Conservation (phyloP, 2,797 vertebrate species). For the Gambelia wislizenii region DNA sequence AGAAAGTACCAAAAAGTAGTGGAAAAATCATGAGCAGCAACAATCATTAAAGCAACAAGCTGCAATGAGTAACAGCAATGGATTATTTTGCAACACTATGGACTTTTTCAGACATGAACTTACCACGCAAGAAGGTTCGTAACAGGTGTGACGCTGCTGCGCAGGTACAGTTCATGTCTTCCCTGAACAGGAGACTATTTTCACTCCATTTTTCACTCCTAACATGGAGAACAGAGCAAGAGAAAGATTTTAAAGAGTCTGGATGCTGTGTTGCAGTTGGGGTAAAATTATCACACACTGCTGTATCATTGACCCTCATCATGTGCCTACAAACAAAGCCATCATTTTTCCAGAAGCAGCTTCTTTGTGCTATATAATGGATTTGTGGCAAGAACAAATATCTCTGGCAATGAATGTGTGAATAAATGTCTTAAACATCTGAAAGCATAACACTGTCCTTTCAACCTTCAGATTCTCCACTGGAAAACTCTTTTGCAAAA, state of each 20-base stretch:
- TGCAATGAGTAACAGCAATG: no score
- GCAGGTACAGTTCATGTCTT: no score
- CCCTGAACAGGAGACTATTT: background rate
- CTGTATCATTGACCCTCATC: background rate
- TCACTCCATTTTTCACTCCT: background rate
- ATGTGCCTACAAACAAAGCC: background rate
- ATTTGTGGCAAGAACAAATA: slow-evolving; percentile 25
- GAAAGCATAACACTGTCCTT: background rate
- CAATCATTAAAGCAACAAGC: no score
- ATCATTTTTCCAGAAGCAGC: background rate
- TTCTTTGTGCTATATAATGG: background rate
- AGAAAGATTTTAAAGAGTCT: fast-evolving
- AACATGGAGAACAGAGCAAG: background rate
- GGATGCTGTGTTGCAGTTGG: fast-evolving
- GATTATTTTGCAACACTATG: no score
- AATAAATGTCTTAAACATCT: slow-evolving; percentile 25
- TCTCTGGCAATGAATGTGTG: slow-evolving; percentile 20
- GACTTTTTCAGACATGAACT: no score
- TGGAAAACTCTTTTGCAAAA: slow-evolving; percentile 6
- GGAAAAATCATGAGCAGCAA: no score
- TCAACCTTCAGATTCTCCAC: slow-evolving; percentile 10
- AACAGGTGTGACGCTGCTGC: no score
- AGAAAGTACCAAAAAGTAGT: no score
- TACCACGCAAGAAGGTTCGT: no score
- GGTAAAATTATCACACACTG: fast-evolving